Evolutionary conservation across 2,888 invertebrate species (phyloP), one percentile per base, ranked within the genome.

Genomic region (Dorcus hopei): DNA sequence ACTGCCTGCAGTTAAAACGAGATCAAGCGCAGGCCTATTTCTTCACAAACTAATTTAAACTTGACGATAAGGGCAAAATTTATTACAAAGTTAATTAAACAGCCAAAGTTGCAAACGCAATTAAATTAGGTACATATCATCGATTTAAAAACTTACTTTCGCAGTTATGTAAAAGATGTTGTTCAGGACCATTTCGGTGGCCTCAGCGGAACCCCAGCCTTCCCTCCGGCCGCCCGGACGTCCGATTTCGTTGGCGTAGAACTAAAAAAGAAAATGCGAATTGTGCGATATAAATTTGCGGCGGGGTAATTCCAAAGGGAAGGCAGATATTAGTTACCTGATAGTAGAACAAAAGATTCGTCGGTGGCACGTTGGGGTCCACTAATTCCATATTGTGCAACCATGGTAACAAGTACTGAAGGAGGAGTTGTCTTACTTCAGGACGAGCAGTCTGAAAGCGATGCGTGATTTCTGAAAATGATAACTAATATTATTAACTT

Each of bases 181-280:
- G 79, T 99, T 99, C 62, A 99, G 85, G 50, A 99, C 95, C 95
- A 99, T 97, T 81, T 99, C 98, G 0, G 98, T 99, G n/a, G 98
- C 98, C 80, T 98, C 97, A 0, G 93, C 93, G 0, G 97, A 97
- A 45, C 99, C 99, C 86, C 98, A 97, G 0, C 98, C 98, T 77
- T 97, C 96, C 52, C 93, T 86, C 14, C 92, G 84, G 4, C 84
- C 80, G 54, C 90, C 85, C 42, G 89, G 85, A 1, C 88, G 86
- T 11, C 78, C 75, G 49, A 84, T 82, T 68, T 85, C 89, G 71
- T 76, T 80, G 2, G 80, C 79, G 66, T 81, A 82, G 71, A 80
- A 82, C 80, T 81, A 65, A 58, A 70, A n/a, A 74, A 52, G 53
- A 45, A 45, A 23, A 39, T 19, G 26, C 42, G 14, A 9, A 7